Percentiles rank a stretch among this genome's conserved stretches.
Evolutionary conservation across 1,140 invertebrate species (phyloP).

Genomic region (Limonius californicus): DNA sequence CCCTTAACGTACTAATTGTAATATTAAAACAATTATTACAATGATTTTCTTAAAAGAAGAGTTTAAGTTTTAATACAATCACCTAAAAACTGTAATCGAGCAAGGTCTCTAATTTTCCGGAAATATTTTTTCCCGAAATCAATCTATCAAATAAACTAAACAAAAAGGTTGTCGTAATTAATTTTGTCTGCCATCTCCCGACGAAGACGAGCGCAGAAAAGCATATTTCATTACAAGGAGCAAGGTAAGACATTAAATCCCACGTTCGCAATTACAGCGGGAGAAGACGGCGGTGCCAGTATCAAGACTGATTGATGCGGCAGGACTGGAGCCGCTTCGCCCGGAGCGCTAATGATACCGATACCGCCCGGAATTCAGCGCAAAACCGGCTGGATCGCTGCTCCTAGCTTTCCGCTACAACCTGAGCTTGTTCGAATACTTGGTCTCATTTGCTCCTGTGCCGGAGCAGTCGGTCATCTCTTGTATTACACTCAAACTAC

Average conservation of each 20-base stretch:
- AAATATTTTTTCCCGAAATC: no score
- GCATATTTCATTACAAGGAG: slow-evolving; percentile 6
- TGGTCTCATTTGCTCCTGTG: not conserved
- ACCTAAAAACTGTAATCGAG: no score
- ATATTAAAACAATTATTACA: no score
- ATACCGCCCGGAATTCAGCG: not conserved
- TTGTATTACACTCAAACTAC: not conserved
- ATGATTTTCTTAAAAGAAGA: no score
- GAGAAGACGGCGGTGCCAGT: not conserved
- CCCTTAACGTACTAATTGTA: no score
- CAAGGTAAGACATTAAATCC: slow-evolving; percentile 3
- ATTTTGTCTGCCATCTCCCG: not conserved
- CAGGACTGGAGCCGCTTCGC: not conserved
- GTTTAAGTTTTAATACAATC: no score
- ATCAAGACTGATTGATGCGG: slow-evolving; percentile 4
- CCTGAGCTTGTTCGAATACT: not conserved
- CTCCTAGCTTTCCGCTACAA: not conserved
- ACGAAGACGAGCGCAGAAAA: not conserved
- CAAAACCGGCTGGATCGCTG: not conserved
- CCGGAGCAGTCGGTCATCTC: not conserved
- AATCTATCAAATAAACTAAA: no score
- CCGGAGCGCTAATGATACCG: slow-evolving; percentile 11
- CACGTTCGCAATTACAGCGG: not conserved
- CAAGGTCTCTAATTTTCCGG: no score
- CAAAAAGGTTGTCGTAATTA: not conserved